Base-by-base conservation (phyloP, 2,888 invertebrate species). In the Calameuta idolon region DNA sequence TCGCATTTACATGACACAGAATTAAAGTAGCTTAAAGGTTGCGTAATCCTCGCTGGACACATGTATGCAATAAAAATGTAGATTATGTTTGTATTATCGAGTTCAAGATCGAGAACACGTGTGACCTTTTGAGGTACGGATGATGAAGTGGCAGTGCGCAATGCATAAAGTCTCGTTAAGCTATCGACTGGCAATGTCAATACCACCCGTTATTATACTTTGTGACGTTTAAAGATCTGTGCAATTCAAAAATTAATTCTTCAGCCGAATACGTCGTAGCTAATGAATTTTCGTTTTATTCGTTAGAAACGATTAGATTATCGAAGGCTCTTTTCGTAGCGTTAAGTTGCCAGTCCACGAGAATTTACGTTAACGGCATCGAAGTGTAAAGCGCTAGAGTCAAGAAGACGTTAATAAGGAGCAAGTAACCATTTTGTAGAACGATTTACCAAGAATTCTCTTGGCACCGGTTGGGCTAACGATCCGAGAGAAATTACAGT, bases 41-140 rank as follows among this genome's bases (percentile, higher is more conserved):
- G 79, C 77, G 74, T 78, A 84, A 84, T 77, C 73, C 40, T 33
- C n/a, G 23, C 23, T 30, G 30, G 30, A 69, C 76, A 79, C 76
- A 78, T 75, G 83, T 74, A 79, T 74, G 79, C 79, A 77, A 83
- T 79, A 80, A 79, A 80, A 77, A 77, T n/a, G 68, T 68, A 73
- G 74, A 79, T 79, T 80, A 80, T 81, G 84, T 85, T 84, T 84
- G 76, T 83, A 84, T 83, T 83, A 83, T 81, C 82, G 76, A 79
- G 78, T 55, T 76, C 76, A 75, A 77, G 80, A 85, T 84, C 81
- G 82, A 81, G 82, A 85, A 80, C 85, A 85, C 83, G 80, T 84
- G 81, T 55, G 84, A 79, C 79, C 81, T 81, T 75, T 75, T 23
- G 9, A 55, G 55, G 55, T 23, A 55, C 9, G 9, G 55, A 55